These are phyloP conservation scores for Corythaixoides concolor DNA, from an alignment of 2,113 vertebrate species.

Conservation along the genomic window DNA sequence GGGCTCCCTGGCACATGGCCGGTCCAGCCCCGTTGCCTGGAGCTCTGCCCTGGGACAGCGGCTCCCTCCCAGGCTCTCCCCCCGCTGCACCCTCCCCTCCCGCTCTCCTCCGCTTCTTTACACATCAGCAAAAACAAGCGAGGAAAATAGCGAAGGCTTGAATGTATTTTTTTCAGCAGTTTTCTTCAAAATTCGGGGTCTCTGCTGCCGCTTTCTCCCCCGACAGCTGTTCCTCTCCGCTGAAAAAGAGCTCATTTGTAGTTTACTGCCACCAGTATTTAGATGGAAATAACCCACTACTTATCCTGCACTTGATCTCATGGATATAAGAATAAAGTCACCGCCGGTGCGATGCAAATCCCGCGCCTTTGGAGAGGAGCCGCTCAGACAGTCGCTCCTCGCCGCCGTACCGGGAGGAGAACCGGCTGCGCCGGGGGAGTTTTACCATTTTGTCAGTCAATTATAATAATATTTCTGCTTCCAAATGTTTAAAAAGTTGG, in stretches of 20 bases:
- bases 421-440: slow-evolving; percentile 21
- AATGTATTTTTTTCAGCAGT: slow-evolving; percentile 52
- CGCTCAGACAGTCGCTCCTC: background rate
- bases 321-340: slow-evolving; percentile 30
- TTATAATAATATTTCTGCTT: slow-evolving; percentile 82
- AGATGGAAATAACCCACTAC: slow-evolving; percentile 63
- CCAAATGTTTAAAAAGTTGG: slow-evolving; percentile 83
- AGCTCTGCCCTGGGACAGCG: background rate
- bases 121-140: background rate
- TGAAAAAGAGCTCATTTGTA: slow-evolving; percentile 55
- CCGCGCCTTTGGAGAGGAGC: background rate
- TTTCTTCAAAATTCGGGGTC: slow-evolving; percentile 58
- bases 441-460: slow-evolving; percentile 76
- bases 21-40: background rate
- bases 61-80: background rate
- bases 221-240: slow-evolving; percentile 45
- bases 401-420: background rate
- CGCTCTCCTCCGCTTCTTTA: background rate
- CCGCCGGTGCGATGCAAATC: slow-evolving; percentile 8
- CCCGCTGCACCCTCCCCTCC: background rate
- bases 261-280: slow-evolving; percentile 53
- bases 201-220: slow-evolving; percentile 51
- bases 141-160: background rate
- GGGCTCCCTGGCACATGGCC: background rate
- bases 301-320: slow-evolving; percentile 41